Evolutionary conservation across 2,888 invertebrate genomes (phyloP), one percentile per base, ranked within the genome.

Genomic region (Meliscaeva auricollis): DNA sequence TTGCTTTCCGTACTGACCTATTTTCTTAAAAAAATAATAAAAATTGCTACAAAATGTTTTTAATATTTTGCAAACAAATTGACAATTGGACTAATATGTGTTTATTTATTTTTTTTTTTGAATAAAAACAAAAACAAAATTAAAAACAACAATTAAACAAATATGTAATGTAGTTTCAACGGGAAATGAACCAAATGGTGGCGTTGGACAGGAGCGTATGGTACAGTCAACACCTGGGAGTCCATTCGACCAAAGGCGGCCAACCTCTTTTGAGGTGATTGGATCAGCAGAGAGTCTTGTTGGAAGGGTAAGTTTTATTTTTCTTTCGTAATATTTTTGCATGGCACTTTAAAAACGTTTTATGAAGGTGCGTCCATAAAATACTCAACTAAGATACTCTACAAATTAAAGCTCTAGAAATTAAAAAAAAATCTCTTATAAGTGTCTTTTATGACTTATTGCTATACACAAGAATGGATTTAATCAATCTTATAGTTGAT

Each of bases 201-300:
- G 89, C 87, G 90, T 90, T 88, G 88, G 89, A 87, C 89, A 89
- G 83, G 91, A 95, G 89, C 93, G 95, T 84, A 92, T 95, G 89
- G 94, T 95, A 87, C 95, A 95, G 91, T 95, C 95, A 88, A 93
- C 95, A 89, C 95, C 95, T 75, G 95, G 95, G 88, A 95, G 94
- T 92, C 95, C 95, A 76, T 94, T 94, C 87, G 95, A 95, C 90
- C 93, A 94, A 88, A 93, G 94, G 88, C 93, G 94, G 88, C 94
- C 94, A 78, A 94, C 94, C 89, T 94, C 95, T 69, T 95, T 96
- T 89, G 96, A 96, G 90, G 96, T 97, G 74, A 95, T 97, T 90
- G 98, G 98, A 87, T 98, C 98, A 88, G 98, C 98, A 50, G 98
- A 98, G 92, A 98, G 97, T 93, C 94, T 99, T 87, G 98, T 99